Percentiles rank a stretch among this genome's conserved stretches.
Evolutionary conservation across 2,888 invertebrate genomes (phyloP).

Genomic region (Pyrgus malvae): DNA sequence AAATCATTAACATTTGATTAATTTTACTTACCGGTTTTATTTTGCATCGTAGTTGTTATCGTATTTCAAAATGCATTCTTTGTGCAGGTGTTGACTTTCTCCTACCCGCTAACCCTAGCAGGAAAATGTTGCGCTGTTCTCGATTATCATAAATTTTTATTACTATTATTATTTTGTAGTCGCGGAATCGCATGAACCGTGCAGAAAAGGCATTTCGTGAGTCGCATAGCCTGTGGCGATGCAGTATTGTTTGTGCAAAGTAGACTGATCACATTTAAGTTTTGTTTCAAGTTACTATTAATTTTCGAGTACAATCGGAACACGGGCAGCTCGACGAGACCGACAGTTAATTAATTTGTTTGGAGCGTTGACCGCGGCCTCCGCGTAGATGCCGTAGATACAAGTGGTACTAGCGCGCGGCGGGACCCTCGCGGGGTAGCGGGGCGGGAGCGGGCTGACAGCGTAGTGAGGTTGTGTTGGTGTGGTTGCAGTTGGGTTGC

Average conservation of each 20-base stretch:
- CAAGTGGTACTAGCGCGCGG: constrained; percentile 34
- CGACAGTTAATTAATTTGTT: constrained; percentile 72
- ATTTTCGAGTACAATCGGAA: constrained; percentile 24
- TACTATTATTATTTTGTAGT: constrained; percentile 41
- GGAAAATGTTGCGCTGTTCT: constrained; percentile 81
- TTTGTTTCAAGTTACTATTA: constrained; percentile 37
- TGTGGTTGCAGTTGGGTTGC: constrained; percentile 94
- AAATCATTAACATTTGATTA: constrained; percentile 70
- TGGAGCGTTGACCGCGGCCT: constrained; percentile 57
- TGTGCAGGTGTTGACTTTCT: constrained; percentile 80
- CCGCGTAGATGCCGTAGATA: constrained; percentile 67
- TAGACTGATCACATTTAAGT: constrained; percentile 38
- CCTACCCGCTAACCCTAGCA: constrained; percentile 80
- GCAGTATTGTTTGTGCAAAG: constrained; percentile 44
- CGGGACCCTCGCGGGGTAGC: constrained; percentile 27
- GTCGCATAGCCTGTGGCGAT: constrained; percentile 59
- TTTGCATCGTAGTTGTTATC: constrained; percentile 78
- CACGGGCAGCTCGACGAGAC: constrained; percentile 34
- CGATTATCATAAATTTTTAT: constrained; percentile 56
- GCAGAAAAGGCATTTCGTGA: constrained; percentile 61
- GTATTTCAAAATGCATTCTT: constrained; percentile 76
- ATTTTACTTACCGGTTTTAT: constrained; percentile 57
- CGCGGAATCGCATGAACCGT: constrained; percentile 67
- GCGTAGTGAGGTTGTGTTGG: constrained; percentile 79
- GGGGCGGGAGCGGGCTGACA: constrained; percentile 39